Percentiles rank a stretch among this genome's conserved stretches.
Conservation (phyloP, 2,888 invertebrate genomes). For the Drymonia ruficornis region DNA sequence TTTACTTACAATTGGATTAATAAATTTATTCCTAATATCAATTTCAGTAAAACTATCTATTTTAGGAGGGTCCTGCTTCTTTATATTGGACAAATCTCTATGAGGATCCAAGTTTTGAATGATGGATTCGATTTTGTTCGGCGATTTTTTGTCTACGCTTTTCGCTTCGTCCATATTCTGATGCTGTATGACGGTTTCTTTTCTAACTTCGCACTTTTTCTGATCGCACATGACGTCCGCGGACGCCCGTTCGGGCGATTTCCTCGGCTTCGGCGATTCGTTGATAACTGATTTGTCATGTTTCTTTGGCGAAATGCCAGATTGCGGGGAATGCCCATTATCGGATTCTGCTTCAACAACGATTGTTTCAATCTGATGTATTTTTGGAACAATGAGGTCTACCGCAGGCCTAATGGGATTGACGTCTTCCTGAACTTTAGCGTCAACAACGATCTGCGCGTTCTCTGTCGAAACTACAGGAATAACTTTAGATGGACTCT, state of each 20-base stretch:
- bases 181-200: conserved; percentile 79
- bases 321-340: conserved; percentile 55
- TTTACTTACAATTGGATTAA: conserved; percentile 56
- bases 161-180: conserved; percentile 69
- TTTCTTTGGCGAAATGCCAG: conserved; percentile 63
- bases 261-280: conserved; percentile 64
- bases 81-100: conserved; percentile 59
- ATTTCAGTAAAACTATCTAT: conserved; percentile 66
- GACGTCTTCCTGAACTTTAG: conserved; percentile 66
- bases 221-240: conserved; percentile 53
- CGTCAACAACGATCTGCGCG: conserved; percentile 73
- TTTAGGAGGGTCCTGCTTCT: conserved; percentile 66
- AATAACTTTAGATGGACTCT: conserved; percentile 73
- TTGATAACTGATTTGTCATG: conserved; percentile 62
- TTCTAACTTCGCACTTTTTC: conserved; percentile 69
- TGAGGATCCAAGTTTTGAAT: conserved; percentile 70
- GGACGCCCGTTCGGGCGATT: conserved; percentile 60
- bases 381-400: conserved; percentile 65
- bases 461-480: conserved; percentile 75
- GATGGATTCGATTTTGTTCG: conserved; percentile 71
- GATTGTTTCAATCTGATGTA: conserved; percentile 72
- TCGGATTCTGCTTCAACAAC: conserved; percentile 76
- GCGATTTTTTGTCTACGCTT: conserved; percentile 66
- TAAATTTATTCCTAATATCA: conserved; percentile 61
- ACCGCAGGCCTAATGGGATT: conserved; percentile 53